These are phyloP conservation scores for Suncus etruscus DNA, from an alignment of 2,113 vertebrate species.

Conservation along the genomic window DNA sequence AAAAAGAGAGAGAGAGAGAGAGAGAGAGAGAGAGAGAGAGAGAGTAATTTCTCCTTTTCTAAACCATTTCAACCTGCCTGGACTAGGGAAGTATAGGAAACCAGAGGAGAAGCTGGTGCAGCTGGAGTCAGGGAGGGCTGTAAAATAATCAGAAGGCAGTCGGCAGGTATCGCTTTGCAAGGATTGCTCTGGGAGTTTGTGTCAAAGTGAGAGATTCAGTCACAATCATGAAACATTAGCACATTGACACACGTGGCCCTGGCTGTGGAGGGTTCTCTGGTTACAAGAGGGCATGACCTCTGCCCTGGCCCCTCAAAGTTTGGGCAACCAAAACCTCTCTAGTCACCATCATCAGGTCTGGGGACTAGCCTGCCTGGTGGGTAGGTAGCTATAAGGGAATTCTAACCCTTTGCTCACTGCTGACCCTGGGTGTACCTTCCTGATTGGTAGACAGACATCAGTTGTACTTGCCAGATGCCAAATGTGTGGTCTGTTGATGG, in stretches of 20 bases:
- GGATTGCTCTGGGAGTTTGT: conserved; percentile 64
- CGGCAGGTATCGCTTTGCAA: conserved; percentile 78
- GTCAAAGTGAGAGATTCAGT: conserved; percentile 76
- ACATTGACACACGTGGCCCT: conserved; percentile 75
- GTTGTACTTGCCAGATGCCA: neutral
- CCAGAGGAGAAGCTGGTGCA: conserved; percentile 68
- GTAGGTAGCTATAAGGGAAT: conserved; percentile 20
- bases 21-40: neutral
- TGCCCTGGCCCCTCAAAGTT: conserved; percentile 36
- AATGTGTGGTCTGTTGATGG: conserved; percentile 17
- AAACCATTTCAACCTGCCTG: neutral
- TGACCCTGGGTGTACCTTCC: conserved; percentile 31
- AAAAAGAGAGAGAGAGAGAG: neutral
- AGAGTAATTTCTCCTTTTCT: neutral
- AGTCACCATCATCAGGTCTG: neutral
- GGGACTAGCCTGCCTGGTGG: neutral
- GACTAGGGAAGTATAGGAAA: conserved; percentile 66
- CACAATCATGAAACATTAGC: conserved; percentile 79
- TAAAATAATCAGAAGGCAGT: conserved; percentile 81
- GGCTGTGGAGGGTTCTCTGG: conserved; percentile 70
- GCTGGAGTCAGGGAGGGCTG: conserved; percentile 57
- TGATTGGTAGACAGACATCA: neutral
- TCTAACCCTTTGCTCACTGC: conserved; percentile 9
- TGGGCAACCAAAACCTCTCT: neutral
- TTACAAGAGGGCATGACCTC: conserved; percentile 77